Evolutionary conservation across 1,140 invertebrate genomes (phyloP), one percentile per base, ranked within the genome.

Genomic region (Panulirus ornatus): DNA sequence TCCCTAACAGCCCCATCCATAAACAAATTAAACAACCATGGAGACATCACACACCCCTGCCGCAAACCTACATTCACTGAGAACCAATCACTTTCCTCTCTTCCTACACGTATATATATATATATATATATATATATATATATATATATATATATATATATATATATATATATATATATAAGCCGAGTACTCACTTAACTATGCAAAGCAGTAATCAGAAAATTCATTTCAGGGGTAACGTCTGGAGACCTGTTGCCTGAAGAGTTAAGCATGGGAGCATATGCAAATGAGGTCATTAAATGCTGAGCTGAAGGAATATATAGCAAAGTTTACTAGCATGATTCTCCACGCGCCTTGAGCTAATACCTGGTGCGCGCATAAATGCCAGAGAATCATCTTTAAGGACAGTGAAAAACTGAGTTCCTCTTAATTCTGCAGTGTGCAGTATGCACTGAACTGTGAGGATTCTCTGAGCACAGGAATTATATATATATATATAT

Each of bases 261-360:
- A 66, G 27, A 66, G n/a, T 30, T 8, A 66, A 66, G 58, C 16
- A 30, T n/a, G 30, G n/a, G n/a, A 27, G 22, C 27, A 66, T 66
- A 66, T 66, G 58, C 27, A 66, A 66, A 66, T 66, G 30, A 66
- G 8, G n/a, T 66, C 58, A 27, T 27, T 66, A 66, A 66, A 66
- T 66, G n/a, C 58, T 66, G 3, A 27, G n/a, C 58, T 66, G 2
- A 27, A 66, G 58, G 58, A 66, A 30, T 66, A 66, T 27, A 66
- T 22, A 30, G 27, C n/a, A 66, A n/a, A 66, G 2, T 66, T 30
- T 66, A 66, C n/a, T 66, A 22, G 58, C 58, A 66, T n/a, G 16
- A 66, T 66, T 66, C 58, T 66, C 58, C 58, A 66, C 58, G 58
- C n/a, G 58, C 58, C 58, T 27, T 66, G 3, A 27, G 5, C n/a